Base-by-base conservation (phyloP, 2,113 vertebrate genomes). In the Aythya baeri region DNA sequence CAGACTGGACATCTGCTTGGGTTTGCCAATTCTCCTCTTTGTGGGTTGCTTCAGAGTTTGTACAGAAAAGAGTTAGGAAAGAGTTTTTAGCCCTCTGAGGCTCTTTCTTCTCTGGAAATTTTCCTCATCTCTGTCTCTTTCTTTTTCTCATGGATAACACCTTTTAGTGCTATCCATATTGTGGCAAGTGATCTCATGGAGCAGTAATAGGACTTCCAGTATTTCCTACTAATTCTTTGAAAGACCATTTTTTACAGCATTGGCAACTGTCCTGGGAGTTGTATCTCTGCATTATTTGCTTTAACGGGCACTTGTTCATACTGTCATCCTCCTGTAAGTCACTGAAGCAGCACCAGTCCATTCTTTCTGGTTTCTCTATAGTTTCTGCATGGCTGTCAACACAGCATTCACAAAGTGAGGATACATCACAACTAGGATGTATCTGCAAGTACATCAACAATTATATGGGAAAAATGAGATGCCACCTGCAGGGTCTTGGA, bases 381-480 rank as follows among this genome's bases (percentile, higher is more conserved):
- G 23, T 13, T 88, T 82, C 65, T 82, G 26, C 66, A 20, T 44
- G 38, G 31, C 22, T 87, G 36, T 54, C 63, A 74, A 57, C 17
- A 67, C 9, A 44, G 15, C 23, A 82, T 81, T 84, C 54, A 36
- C 21, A 52, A 58, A 16, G 49, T 77, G 31, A 77, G 8, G 17
- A 6, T 52, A 29, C 13, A 67, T 54, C 61, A 83, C 75, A 86
- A 76, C 20, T 59, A 80, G 41, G 43, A 68, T 59, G 16, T 27
- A 44, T 65, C 54, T 87, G n/a, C 54, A 66, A 83, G 17, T 67
- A 8, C 54, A 67, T 68, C 59, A 80, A 13, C 38, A 70, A 61
- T 81, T 87, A 81, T 89, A 87, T 66, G 31, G 63, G 27, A 86
- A 72, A 83, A 86, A 63, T 58, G 27, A 70, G 31, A 44, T 55